These are phyloP conservation scores for Eupithecia subumbrata DNA, from an alignment of 2,888 invertebrate genomes.

Conservation along the genomic window DNA sequence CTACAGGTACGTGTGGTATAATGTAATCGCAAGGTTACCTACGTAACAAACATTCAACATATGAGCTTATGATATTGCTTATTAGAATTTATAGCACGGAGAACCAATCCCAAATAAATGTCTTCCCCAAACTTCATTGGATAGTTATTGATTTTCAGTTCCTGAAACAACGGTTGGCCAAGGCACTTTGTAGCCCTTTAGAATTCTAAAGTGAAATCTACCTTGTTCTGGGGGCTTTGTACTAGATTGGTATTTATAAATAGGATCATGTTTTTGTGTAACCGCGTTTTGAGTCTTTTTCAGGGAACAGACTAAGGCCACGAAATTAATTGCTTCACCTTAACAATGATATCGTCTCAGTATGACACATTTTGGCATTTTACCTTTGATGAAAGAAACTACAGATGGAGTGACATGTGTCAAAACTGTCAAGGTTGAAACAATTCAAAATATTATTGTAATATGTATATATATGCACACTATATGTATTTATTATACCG, in stretches of 20 bases:
- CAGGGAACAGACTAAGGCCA: background rate
- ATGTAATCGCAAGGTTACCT: background rate
- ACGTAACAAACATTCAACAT: background rate
- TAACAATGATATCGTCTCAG: too few species aligned
- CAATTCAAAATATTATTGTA: too few species aligned
- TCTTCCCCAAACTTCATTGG: constrained; percentile 9
- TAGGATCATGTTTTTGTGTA: background rate
- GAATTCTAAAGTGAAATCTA: background rate
- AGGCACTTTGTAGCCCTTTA: background rate
- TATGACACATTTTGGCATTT: too few species aligned
- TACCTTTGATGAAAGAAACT: too few species aligned
- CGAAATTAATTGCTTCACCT: too few species aligned
- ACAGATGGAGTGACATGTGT: too few species aligned
- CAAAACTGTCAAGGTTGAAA: too few species aligned
- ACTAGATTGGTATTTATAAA: background rate
- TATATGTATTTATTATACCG: too few species aligned
- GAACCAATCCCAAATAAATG: constrained; percentile 1
- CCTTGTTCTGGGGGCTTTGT: background rate
- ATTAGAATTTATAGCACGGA: constrained; percentile 6
- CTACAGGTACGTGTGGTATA: background rate
- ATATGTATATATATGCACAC: too few species aligned
- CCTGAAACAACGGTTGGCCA: background rate
- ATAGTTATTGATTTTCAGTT: constrained; percentile 12
- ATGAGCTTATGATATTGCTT: background rate
- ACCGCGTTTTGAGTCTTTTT: background rate